These are phyloP conservation scores for Olivierus martensii DNA, from an alignment of 1,140 invertebrate genomes.

Conservation along the genomic window DNA sequence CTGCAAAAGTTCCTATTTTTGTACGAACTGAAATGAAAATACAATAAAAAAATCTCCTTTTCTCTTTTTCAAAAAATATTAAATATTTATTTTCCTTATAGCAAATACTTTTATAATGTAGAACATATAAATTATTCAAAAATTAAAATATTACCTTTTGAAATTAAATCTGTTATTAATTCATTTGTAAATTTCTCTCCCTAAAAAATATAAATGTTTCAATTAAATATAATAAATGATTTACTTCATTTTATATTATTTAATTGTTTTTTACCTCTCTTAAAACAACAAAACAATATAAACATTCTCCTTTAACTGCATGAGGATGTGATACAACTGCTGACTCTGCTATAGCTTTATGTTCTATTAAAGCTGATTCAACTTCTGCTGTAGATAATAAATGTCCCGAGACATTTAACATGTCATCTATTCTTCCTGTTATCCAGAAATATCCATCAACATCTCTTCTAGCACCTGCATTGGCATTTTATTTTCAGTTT, in stretches of 20 bases:
- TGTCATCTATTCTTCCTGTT: slow-evolving; percentile 91
- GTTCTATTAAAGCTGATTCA: slow-evolving; percentile 77
- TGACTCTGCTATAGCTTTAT: slow-evolving; percentile 70
- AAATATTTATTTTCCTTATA: no score
- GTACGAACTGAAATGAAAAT: background rate
- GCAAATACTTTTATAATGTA: no score
- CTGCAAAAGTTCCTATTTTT: slow-evolving; percentile 84
- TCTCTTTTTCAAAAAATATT: no score
- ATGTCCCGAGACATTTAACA: slow-evolving; percentile 96
- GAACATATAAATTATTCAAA: no score
- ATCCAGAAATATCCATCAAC: slow-evolving; percentile 95
- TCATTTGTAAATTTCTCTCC: no score
- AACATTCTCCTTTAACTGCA: slow-evolving; percentile 84
- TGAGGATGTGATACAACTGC: slow-evolving; percentile 90
- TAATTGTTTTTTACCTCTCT: slow-evolving; percentile 46
- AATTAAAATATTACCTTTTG: no score
- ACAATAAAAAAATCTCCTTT: no score
- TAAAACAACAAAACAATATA: slow-evolving; percentile 91
- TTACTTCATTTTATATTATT: no score
- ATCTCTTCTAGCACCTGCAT: slow-evolving; percentile 63
- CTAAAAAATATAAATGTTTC: no score
- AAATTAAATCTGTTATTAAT: no score
- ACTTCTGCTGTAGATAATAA: slow-evolving; percentile 89
- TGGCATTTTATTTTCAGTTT: no score
- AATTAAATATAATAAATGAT: no score